Evolutionary conservation across 2,888 invertebrate species (phyloP), one percentile per base, ranked within the genome.

Genomic region (Ferdinandea cuprea): DNA sequence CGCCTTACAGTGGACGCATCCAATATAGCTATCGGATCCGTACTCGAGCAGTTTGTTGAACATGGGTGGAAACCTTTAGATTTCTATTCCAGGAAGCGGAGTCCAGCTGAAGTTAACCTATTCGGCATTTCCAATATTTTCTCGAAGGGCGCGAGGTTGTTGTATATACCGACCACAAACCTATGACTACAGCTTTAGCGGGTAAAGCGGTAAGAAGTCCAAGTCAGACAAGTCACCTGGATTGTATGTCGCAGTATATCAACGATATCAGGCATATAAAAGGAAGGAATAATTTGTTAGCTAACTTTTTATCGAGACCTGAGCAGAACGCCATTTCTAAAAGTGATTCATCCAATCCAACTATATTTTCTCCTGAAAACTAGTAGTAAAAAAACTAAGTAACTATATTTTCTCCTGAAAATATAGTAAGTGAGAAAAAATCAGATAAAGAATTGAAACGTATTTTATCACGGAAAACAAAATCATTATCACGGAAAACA

Each of bases 161-260:
- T 2, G 19, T 59, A 1, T 59, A 19, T 46, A 46, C 61, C n/a
- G 61, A 46, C 32, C 61, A 61, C 21, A 50, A 50, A 50, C 52
- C 32, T 13, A 30, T 66, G 9, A 54, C 44, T 2, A 66, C 56
- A 17, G 68, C 56, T 9, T 68, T 69, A n/a, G n/a, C n/a, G n/a
- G n/a, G n/a, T n/a, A n/a, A n/a, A n/a, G n/a, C n/a, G n/a, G n/a
- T n/a, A n/a, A n/a, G n/a, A n/a, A n/a, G n/a, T n/a, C n/a, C n/a
- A n/a, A n/a, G n/a, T n/a, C 68, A 68, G 9, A 15, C 68, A 3
- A 68, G 28, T 1, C 56, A 68, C 6, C 13, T 46, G 8, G 63
- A 63, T 21, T 63, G 28, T 8, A 21, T 63, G 28, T 13, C 72
- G 0, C 63, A 73, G 15, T 61, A 44, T 8, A 54, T 52, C 0